Evolutionary conservation across 2,888 invertebrate species (phyloP), one percentile per base, ranked within the genome.

Genomic region (Drosophila setosimentum): DNA sequence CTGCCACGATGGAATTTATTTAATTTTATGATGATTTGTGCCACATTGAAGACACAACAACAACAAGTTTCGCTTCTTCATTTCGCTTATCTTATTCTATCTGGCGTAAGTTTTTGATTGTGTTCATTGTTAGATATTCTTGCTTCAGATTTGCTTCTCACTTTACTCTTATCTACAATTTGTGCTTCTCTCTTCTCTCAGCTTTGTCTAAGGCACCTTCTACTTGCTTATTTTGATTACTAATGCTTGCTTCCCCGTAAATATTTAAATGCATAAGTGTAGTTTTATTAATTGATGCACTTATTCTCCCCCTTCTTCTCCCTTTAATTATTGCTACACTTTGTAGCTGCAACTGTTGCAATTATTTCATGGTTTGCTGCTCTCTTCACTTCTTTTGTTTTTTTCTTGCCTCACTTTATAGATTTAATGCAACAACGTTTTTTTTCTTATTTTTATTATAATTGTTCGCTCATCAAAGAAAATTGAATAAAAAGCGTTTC

Each of bases 401-500:
- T 11, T 3, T 11, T 1, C n/a, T 21, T 30, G n/a, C 11, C 30
- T 21, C 45, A 13, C 21, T 13, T 45, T 45, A 21, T 3, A 13
- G 48, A 29, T 29, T 24, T 48, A 30, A 7, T 6, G 42, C 42
- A 8, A 8, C 45, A 24, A 27, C 2, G 1, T 27, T 40, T 32
- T 3, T 37, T 37, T 11, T 1, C 18, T 16, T 21, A 8, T n/a
- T 16, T 16, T 45, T 21, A 24, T 45, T 8, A 16, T 16, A 45
- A 45, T 45, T 45, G 45, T 45, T 24, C 24, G 45, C 21, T 6
- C 2, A 5, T 42, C 40, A 29, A 30, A n/a, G 24, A 51, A 42
- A 65, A 53, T n/a, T 27, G 24, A 35, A 67, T 67, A 30, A 54
- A 67, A 67, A 18, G 10, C 59, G 57, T 16, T 40, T 29, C 16